Evolutionary conservation across 2,888 invertebrate genomes (phyloP), one percentile per base, ranked within the genome.

Genomic region (Drosophila merina): DNA sequence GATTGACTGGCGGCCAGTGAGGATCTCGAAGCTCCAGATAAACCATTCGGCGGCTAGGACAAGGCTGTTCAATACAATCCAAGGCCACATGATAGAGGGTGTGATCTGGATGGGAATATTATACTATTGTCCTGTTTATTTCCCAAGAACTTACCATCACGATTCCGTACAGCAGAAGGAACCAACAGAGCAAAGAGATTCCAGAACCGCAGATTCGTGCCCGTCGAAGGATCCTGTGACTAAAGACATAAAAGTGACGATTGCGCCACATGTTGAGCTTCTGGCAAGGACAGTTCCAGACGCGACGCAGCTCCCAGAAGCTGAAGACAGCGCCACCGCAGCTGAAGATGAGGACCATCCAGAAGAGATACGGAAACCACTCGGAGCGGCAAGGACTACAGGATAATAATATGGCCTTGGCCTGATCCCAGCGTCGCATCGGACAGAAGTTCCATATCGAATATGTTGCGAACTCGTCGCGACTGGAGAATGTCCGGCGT

Each of bases 321-420:
- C 58, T 68, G 10, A 26, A 9, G 3, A 50, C 48, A 42, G 36
- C 31, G 0, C 78, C 84, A 1, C 10, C 1, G 0, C 63, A 1
- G n/a, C 67, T 48, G 6, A 73, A 0, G 0, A 49, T 7, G 0
- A 84, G 4, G 6, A 76, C 63, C 8, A 57, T 1, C 66, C 74
- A 63, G 25, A 45, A 80, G 9, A 80, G 49, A 7, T 47, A 31
- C 0, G 80, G 66, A 7, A 80, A 74, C n/a, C 55, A 50, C 12
- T 69, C 69, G 3, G 20, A 7, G 3, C 54, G 59, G 12, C 75
- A 72, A 0, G 49, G 45, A 0, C 45, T 36, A 9, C 3, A 54
- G 0, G 8, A 30, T 0, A 26, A 45, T 0, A 64, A 7, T 40
- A 56, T 0, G 10, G 10, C 14, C 5, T 7, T n/a, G 4, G 26